Percentiles rank a stretch among this genome's conserved stretches.
Evolutionary conservation across 2,888 invertebrate species (phyloP).

Genomic region (Rhyacophila evoluta): DNA sequence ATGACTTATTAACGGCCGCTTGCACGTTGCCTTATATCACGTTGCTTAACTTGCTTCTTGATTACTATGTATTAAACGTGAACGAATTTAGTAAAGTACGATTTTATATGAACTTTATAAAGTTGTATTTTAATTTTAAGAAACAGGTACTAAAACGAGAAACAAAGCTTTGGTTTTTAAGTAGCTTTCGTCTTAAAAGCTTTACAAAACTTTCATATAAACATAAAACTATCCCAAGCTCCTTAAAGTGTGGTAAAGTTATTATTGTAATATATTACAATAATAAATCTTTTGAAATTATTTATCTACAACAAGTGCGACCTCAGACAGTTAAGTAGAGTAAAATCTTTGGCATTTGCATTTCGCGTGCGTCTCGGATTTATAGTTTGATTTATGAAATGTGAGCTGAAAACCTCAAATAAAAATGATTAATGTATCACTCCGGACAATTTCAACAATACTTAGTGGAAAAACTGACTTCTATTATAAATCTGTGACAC

Average conservation of each 20-base stretch:
- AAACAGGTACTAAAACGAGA: neutral
- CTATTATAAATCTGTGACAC: too few species aligned
- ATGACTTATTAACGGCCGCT: too few species aligned
- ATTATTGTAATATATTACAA: neutral
- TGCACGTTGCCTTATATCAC: too few species aligned
- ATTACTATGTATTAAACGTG: too few species aligned
- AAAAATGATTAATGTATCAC: too few species aligned
- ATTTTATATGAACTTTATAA: too few species aligned
- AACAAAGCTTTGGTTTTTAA: neutral
- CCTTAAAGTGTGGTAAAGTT: neutral
- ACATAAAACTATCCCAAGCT: neutral
- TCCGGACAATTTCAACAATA: too few species aligned
- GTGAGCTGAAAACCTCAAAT: too few species aligned
- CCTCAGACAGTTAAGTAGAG: neutral
- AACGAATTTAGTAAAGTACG: too few species aligned
- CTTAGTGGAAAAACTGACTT: too few species aligned
- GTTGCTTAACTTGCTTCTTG: too few species aligned
- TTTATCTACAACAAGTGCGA: conserved; percentile 2
- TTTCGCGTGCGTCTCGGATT: neutral
- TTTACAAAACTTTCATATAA: neutral
- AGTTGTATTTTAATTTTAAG: too few species aligned
- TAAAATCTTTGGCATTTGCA: neutral
- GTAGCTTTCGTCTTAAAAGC: neutral
- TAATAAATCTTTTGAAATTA: neutral
- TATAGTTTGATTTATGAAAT: neutral